A percentile compares a stretch with the other conserved stretches of the same genome.
Conservation (phyloP, 2,113 vertebrate species). For the Puma concolor region DNA sequence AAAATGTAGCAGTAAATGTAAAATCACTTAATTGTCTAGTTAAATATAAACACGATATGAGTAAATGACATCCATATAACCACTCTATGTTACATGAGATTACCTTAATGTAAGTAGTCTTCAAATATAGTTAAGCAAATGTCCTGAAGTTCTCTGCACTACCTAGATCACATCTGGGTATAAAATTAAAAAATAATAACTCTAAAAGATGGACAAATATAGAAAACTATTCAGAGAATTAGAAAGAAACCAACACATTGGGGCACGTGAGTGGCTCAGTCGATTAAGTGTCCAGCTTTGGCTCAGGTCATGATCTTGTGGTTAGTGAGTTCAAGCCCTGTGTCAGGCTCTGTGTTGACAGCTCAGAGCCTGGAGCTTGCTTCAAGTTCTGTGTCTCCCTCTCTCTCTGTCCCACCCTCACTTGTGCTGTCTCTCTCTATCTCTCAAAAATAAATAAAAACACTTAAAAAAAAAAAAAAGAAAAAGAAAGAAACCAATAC, state of each 20-base stretch:
- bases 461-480: too few relatives aligned
- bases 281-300: too few relatives aligned
- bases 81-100: background rate
- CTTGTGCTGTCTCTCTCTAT: too few relatives aligned
- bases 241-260: background rate
- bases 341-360: too few relatives aligned
- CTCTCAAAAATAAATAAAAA: too few relatives aligned
- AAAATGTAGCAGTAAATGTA: background rate
- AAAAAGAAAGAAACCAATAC: background rate
- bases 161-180: background rate
- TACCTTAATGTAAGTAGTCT: background rate
- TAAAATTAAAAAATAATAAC: background rate
- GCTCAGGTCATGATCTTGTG: too few relatives aligned
- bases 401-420: too few relatives aligned
- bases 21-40: background rate
- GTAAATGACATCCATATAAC: background rate
- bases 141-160: background rate
- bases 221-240: background rate
- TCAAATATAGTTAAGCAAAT: background rate
- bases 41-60: background rate
- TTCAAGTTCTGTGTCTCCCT: too few relatives aligned
- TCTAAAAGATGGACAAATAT: background rate
- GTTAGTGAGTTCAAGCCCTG: too few relatives aligned
- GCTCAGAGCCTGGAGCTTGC: too few relatives aligned
- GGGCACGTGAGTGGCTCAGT: too few relatives aligned